Percentiles rank a stretch among this genome's conserved stretches.
phyloP scores from a whole-genome alignment of 2,888 invertebrate genomes.

The Pelosia muscerda region DNA sequence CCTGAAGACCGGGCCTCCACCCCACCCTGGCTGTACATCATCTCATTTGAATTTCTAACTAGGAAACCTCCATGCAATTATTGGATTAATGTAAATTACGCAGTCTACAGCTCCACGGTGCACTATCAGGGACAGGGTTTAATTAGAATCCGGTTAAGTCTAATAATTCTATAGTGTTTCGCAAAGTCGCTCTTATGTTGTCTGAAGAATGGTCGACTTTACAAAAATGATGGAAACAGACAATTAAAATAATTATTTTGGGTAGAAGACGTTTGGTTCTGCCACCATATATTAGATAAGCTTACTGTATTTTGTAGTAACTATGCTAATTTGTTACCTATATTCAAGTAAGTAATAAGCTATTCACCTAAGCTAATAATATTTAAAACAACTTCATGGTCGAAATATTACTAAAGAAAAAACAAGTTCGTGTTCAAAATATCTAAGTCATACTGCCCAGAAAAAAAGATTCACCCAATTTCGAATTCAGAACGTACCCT shows the following conservation, averaged over 20 bases:
- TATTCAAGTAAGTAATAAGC: neutral
- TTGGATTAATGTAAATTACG: conserved; percentile 97
- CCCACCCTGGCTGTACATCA: conserved; percentile 88
- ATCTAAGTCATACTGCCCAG: neutral
- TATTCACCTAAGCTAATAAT: neutral
- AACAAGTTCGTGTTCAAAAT: neutral
- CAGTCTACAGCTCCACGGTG: conserved; percentile 89
- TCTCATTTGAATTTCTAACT: conserved; percentile 97
- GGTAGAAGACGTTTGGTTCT: conserved; percentile 45
- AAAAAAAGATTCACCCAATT: conserved; percentile 63
- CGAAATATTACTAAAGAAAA: neutral
- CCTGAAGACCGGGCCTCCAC: conserved; percentile 74
- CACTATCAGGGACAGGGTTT: conserved; percentile 86
- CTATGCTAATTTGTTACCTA: neutral
- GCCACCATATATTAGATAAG: conserved; percentile 37
- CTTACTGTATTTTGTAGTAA: conserved; percentile 31
- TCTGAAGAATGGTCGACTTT: conserved; percentile 56
- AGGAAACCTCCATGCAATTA: conserved; percentile 97
- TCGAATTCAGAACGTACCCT: conserved; percentile 45
- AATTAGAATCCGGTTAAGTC: conserved; percentile 86
- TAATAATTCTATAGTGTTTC: conserved; percentile 77
- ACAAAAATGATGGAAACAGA: conserved; percentile 29
- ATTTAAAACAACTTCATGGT: neutral
- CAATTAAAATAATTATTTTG: conserved; percentile 53
- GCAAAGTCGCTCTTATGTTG: conserved; percentile 65